Conservation (phyloP, 2,113 vertebrate genomes). For the Eurypyga helias region DNA sequence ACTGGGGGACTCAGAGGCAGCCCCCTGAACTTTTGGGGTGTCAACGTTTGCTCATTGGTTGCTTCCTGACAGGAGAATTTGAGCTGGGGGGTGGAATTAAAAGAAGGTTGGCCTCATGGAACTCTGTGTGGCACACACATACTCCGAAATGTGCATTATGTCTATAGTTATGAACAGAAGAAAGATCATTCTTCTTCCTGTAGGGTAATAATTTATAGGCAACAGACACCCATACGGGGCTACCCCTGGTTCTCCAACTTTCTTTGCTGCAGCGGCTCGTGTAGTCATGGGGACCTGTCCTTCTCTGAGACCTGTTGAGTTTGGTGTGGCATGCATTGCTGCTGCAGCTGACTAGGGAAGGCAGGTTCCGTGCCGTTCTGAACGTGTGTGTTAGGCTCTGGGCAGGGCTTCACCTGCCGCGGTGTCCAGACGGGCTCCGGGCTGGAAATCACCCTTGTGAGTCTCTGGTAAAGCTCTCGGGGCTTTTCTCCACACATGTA, state of each 20-base stretch:
- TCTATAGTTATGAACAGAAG: background rate
- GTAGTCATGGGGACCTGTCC: fast-evolving
- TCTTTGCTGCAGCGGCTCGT: background rate
- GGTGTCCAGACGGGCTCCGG: background rate
- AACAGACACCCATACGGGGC: background rate
- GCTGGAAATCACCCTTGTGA: background rate
- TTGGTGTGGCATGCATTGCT: background rate
- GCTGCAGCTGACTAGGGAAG: background rate
- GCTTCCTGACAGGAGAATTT: background rate
- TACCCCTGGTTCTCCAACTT: background rate
- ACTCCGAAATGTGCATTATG: background rate
- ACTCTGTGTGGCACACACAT: fast-evolving
- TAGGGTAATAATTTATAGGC: background rate
- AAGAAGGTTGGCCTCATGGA: background rate
- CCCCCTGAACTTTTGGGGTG: background rate
- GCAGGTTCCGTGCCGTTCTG: background rate
- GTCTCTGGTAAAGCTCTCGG: background rate
- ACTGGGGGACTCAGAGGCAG: fast-evolving
- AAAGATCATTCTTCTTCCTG: background rate
- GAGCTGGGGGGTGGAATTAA: background rate
- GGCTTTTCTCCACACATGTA: background rate
- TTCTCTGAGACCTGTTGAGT: background rate
- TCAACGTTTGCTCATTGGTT: background rate
- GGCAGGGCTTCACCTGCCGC: background rate
- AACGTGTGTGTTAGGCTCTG: fast-evolving